Conservation (phyloP, 1,140 invertebrate genomes). For the Glomeris maerens region DNA sequence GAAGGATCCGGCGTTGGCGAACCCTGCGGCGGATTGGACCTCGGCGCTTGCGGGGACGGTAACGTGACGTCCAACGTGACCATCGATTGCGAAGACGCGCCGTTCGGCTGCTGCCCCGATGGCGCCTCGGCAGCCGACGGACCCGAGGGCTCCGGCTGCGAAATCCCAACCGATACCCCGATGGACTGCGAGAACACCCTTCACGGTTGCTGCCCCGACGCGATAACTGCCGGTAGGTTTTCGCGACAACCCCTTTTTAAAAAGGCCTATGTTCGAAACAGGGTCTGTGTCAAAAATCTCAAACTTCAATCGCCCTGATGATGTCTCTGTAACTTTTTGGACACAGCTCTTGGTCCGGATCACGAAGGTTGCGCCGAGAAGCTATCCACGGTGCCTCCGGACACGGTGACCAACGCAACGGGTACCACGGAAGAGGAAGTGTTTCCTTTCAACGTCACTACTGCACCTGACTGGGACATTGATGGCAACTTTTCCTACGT, state of each 20-base stretch:
- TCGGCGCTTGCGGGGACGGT: slow-evolving; percentile 76
- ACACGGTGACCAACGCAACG: neutral
- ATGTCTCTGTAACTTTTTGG: slow-evolving; percentile 19
- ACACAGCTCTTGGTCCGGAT: neutral
- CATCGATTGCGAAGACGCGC: slow-evolving; percentile 13
- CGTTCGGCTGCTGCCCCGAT: slow-evolving; percentile 63
- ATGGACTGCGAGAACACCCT: slow-evolving; percentile 49
- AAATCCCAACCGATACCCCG: slow-evolving; percentile 24
- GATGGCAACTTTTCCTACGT: too few species aligned
- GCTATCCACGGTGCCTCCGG: slow-evolving; percentile 32
- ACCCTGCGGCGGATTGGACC: slow-evolving; percentile 55
- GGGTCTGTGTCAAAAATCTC: too few species aligned
- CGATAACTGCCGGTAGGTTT: too few species aligned
- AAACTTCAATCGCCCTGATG: too few species aligned
- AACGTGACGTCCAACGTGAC: slow-evolving; percentile 34
- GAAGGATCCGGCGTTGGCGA: slow-evolving; percentile 6
- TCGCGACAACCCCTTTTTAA: too few species aligned
- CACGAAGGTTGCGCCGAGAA: slow-evolving; percentile 41
- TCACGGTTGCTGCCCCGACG: slow-evolving; percentile 76
- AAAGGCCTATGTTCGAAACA: too few species aligned
- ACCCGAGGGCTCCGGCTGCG: slow-evolving; percentile 51
- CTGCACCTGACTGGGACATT: too few species aligned
- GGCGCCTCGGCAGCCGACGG: slow-evolving; percentile 38
- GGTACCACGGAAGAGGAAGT: too few species aligned
- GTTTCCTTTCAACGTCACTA: too few species aligned